These are phyloP conservation scores for Dryoscopus gambensis DNA, from an alignment of 2,113 vertebrate species.

Conservation along the genomic window DNA sequence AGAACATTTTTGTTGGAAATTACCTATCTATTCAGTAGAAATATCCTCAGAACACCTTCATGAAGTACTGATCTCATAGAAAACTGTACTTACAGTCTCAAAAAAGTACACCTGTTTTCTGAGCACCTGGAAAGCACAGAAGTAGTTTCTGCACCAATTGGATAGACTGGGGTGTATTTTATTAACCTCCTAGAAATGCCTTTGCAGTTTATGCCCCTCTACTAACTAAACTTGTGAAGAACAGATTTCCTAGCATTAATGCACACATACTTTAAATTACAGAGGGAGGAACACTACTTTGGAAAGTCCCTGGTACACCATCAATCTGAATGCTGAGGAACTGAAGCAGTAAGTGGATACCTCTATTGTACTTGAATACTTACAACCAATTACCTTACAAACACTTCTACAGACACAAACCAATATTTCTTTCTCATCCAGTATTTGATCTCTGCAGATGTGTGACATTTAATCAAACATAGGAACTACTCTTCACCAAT, in stretches of 20 bases:
- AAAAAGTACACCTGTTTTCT: background rate
- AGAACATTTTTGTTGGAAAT: background rate
- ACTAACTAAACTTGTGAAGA: background rate
- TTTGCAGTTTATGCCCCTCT: background rate
- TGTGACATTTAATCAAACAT: background rate
- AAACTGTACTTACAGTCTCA: background rate
- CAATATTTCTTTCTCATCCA: background rate
- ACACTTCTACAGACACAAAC: background rate
- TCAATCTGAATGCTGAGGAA: background rate
- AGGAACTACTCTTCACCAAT: background rate
- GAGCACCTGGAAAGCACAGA: background rate
- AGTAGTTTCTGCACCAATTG: background rate
- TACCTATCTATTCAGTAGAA: background rate
- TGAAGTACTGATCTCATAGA: rapidly evolving
- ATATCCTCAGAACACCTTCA: background rate
- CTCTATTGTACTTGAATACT: background rate
- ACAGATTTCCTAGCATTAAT: background rate
- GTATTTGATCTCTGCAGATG: background rate
- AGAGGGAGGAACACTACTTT: background rate
- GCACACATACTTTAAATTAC: background rate
- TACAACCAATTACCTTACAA: background rate
- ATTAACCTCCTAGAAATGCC: background rate
- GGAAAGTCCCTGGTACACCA: background rate
- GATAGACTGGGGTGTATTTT: background rate
- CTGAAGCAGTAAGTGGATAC: background rate